Conservation (phyloP, 2,888 invertebrate species). For the Acrobasis repandana region DNA sequence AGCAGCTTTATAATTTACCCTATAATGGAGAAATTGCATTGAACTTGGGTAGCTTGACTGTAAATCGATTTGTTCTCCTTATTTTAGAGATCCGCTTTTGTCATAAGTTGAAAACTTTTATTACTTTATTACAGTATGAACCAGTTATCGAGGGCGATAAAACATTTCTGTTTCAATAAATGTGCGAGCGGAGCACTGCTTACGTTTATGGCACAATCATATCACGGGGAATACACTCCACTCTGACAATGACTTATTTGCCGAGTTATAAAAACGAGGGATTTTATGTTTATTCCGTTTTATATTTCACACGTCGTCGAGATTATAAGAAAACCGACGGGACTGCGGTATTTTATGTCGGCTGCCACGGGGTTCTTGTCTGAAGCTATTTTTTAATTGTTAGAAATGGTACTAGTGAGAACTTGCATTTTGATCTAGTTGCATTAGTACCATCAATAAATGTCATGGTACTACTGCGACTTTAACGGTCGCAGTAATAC, state of each 20-base stretch:
- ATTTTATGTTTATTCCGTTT: constrained; percentile 65
- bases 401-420: too few relatives aligned
- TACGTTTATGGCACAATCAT: constrained; percentile 58
- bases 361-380: background rate
- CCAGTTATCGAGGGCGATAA: constrained; percentile 33
- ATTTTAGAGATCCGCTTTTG: too few relatives aligned
- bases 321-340: constrained; percentile 62
- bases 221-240: constrained; percentile 55
- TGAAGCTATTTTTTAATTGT: background rate
- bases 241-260: constrained; percentile 67
- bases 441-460: too few relatives aligned
- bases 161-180: constrained; percentile 53
- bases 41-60: background rate
- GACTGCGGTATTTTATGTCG: background rate
- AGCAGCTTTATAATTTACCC: too few relatives aligned
- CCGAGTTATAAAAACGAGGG: constrained; percentile 62
- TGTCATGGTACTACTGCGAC: too few relatives aligned
- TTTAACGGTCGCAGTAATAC: too few relatives aligned
- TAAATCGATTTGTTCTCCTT: background rate
- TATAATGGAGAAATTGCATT: too few relatives aligned
- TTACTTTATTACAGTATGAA: constrained; percentile 21
- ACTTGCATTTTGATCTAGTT: too few relatives aligned
- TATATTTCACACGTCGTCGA: constrained; percentile 67
- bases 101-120: constrained; percentile 11
- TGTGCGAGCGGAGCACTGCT: constrained; percentile 45